Evolutionary conservation across 2,797 vertebrate genomes (phyloP), one percentile per base, ranked within the genome.

Genomic region (Characodon lateralis): DNA sequence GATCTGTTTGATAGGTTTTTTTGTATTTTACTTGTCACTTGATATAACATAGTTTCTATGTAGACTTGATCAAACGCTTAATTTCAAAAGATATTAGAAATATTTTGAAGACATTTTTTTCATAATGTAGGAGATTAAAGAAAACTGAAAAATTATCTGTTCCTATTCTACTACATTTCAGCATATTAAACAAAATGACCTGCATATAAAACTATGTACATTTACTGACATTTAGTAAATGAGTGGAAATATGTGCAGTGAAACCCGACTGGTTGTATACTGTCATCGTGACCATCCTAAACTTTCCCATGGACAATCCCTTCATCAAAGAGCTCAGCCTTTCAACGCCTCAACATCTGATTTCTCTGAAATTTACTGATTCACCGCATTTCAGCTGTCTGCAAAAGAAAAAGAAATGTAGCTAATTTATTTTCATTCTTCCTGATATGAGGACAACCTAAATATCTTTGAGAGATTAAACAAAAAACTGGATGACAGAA

Each of bases 281-380:
- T 3, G 24, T 68, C 65, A 68, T 66, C 35, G 41, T 39, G 4
- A 31, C 31, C 31, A 24, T 69, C 66, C 41, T 69, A 14, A 69
- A 69, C 66, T 69, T 13, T 43, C 65, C 41, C 41, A 66, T 41
- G 63, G 63, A 66, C 63, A 66, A 66, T 66, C 63, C 63, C 63
- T 41, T 66, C 63, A n/a, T 14, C 14, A 69, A 43, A 69, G n/a
- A 7, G 56, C 56, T 58, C 24, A n/a, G 41, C 66, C 24, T 43
- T 10, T 41, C 20, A 66, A 9, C 3, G 20, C 31, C 20, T n/a
- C 41, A 3, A 22, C 10, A 0, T 69, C 66, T 69, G 41, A 46
- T 46, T 69, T 69, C 41, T 9, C n/a, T 43, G 41, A 69, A 43
- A 69, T 69, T 39, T 46, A 13, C 7, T 43, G 5, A 5, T 69